Conservation (phyloP, 2,113 vertebrate species). For the Peromyscus californicus region DNA sequence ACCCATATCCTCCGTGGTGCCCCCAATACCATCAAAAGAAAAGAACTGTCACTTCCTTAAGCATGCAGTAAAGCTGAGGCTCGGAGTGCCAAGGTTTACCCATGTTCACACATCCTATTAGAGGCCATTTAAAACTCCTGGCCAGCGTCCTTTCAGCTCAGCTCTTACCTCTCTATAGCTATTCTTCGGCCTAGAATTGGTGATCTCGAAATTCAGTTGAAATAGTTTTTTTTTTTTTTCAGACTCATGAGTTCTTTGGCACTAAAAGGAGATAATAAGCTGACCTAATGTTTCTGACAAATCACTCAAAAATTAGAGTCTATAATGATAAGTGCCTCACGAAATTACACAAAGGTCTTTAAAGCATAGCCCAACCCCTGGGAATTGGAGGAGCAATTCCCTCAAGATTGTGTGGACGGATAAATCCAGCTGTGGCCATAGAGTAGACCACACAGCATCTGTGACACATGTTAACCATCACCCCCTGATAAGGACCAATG, state of each 20-base stretch:
- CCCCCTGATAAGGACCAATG: accelerated
- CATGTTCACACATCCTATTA: background rate
- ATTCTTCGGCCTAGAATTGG: background rate
- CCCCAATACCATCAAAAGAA: background rate
- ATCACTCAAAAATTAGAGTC: background rate
- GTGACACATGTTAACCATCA: background rate
- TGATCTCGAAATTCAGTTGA: background rate
- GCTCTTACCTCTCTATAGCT: background rate
- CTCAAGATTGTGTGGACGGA: background rate
- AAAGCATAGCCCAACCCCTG: too few species aligned
- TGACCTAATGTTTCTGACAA: slow-evolving; percentile 7
- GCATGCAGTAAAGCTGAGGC: background rate
- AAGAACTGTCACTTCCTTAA: too few species aligned
- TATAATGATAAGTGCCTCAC: background rate
- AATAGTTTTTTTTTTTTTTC: slow-evolving; percentile 33
- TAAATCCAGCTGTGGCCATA: background rate
- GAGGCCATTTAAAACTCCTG: background rate
- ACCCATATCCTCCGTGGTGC: background rate
- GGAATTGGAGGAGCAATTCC: background rate
- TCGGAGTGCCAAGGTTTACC: background rate
- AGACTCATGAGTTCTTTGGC: background rate
- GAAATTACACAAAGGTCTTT: background rate
- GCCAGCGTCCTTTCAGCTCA: background rate
- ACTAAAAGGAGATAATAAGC: background rate
- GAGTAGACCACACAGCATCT: too few species aligned